A percentile compares a stretch with the other conserved stretches of the same genome.
Conservation (phyloP, 2,113 vertebrate species). For the Callocephalon fimbriatum region DNA sequence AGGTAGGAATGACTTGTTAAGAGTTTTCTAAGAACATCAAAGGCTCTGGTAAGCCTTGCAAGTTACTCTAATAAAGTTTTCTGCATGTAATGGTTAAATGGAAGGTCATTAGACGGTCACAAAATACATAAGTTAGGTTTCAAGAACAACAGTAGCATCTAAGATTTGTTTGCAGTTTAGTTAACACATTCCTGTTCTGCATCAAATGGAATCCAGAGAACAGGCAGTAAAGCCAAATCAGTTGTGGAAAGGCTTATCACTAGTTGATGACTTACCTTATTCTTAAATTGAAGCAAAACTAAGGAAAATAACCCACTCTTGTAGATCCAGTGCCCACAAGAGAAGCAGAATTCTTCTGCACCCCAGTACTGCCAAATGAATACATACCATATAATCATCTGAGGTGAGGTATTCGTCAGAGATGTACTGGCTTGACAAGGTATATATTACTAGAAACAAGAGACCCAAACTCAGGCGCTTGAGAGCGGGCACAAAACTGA, state of each 20-base stretch:
- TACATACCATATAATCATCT: conserved; percentile 90
- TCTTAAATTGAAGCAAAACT: not conserved
- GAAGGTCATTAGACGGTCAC: not conserved
- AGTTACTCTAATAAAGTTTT: not conserved
- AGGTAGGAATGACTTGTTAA: not conserved
- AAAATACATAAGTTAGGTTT: not conserved
- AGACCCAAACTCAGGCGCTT: conserved; percentile 90
- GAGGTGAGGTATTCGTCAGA: conserved; percentile 88
- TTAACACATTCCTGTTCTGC: not conserved
- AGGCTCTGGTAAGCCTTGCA: not conserved
- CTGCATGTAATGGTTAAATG: not conserved
- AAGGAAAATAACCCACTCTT: not conserved
- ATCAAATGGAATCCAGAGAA: not conserved
- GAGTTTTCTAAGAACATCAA: not conserved
- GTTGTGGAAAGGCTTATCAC: not conserved
- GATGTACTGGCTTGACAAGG: conserved; percentile 83
- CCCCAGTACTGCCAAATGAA: not conserved
- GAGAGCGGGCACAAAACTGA: conserved; percentile 86
- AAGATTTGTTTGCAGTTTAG: not conserved
- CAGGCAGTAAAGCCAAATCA: not conserved
- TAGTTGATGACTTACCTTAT: not conserved
- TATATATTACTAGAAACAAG: conserved; percentile 85
- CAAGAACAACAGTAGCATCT: not conserved
- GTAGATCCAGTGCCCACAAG: not conserved
- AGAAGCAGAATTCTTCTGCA: not conserved